A percentile compares a stretch with the other conserved stretches of the same genome.
phyloP scores from a whole-genome alignment of 2,113 vertebrate genomes.

The Chrysochloris asiatica region DNA sequence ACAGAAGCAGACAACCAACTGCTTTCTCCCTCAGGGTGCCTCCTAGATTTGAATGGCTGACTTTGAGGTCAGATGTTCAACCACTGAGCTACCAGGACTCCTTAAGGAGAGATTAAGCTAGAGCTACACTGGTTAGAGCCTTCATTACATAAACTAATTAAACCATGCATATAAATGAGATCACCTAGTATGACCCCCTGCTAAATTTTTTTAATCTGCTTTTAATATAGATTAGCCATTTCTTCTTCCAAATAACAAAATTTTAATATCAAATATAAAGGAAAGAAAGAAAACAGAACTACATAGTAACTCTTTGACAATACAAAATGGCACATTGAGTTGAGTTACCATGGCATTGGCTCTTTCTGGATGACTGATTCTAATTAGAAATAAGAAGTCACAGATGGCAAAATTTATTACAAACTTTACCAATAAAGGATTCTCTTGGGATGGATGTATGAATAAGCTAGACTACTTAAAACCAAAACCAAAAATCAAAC shows the following conservation, averaged over 20 bases:
- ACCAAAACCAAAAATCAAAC: background rate
- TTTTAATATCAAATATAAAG: conserved; percentile 9
- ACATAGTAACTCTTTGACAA: background rate
- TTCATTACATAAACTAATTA: background rate
- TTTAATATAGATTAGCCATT: conserved; percentile 8
- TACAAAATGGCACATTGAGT: background rate
- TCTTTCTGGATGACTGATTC: background rate
- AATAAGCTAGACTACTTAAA: background rate
- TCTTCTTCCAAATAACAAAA: conserved; percentile 14
- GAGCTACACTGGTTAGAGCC: background rate
- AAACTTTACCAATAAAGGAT: background rate
- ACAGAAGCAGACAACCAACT: too few species aligned
- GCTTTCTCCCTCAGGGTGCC: too few species aligned
- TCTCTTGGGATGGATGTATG: background rate
- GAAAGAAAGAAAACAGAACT: background rate
- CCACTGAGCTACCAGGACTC: background rate
- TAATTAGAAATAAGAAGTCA: conserved; percentile 12
- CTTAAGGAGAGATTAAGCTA: background rate
- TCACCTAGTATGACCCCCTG: background rate
- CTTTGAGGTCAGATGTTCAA: background rate
- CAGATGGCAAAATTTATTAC: background rate
- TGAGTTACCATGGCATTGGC: background rate
- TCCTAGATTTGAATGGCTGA: background rate
- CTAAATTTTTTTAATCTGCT: background rate
- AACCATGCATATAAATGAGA: background rate